Percentiles rank a stretch among this genome's conserved stretches.
Conservation (phyloP, 2,797 vertebrate genomes). For the Ambastaia sidthimunki region DNA sequence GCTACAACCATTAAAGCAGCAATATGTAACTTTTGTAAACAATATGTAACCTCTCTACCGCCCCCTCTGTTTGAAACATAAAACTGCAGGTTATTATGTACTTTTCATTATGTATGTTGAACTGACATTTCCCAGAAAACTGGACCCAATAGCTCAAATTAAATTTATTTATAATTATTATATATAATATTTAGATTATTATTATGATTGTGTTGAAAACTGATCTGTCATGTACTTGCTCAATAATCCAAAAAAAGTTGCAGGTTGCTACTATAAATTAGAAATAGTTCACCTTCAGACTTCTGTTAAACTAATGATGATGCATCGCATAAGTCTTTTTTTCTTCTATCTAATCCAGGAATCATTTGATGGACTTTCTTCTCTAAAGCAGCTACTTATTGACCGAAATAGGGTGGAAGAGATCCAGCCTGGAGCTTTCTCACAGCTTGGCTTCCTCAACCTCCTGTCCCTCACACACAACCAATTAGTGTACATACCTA, state of each 20-base stretch:
- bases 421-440: slow-evolving; percentile 89
- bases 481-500: slow-evolving; percentile 89
- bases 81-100: no score
- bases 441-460: slow-evolving; percentile 86
- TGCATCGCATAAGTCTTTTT: neutral
- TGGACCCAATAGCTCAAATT: no score
- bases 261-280: no score
- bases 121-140: no score
- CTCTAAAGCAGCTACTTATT: slow-evolving; percentile 86
- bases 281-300: neutral
- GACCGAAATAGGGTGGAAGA: slow-evolving; percentile 87
- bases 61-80: no score
- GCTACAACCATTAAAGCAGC: neutral
- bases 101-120: no score
- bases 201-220: neutral
- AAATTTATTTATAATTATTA: no score
- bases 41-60: no score
- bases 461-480: slow-evolving; percentile 88
- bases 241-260: no score
- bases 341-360: slow-evolving; percentile 72
- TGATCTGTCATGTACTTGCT: no score
- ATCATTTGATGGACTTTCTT: slow-evolving; percentile 88
- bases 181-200: no score
- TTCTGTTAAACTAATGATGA: neutral
- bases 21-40: no score